These are phyloP conservation scores for Caenorhabditis tropicalis DNA, from an alignment of 1,140 invertebrate genomes.

Conservation along the genomic window DNA sequence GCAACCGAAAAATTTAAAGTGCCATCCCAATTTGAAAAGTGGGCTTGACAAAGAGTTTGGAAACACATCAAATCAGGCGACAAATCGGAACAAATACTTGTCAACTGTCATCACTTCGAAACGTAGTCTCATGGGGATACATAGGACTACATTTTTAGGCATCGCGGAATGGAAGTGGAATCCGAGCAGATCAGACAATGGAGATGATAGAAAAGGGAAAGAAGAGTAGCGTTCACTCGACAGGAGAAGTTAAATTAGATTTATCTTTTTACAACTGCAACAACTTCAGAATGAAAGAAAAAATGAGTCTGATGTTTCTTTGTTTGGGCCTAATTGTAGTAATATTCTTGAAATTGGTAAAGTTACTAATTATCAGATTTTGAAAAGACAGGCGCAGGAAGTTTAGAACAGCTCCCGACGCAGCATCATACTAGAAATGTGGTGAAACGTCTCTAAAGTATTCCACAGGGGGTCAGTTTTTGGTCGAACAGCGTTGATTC, in stretches of 20 bases:
- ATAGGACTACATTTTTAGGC: neutral
- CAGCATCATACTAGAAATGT: neutral
- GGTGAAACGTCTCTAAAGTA: neutral
- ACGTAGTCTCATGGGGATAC: neutral
- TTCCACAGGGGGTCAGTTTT: conserved; percentile 1
- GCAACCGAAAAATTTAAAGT: too few species aligned
- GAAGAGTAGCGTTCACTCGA: neutral
- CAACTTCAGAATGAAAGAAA: neutral
- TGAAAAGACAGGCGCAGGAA: too few species aligned
- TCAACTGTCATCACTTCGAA: conserved; percentile 23
- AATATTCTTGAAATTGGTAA: neutral
- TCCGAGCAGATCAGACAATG: neutral
- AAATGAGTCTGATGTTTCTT: neutral
- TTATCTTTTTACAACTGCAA: neutral
- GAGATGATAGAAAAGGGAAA: neutral
- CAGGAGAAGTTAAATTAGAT: neutral
- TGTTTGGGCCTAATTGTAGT: neutral
- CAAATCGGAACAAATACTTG: conserved; percentile 2
- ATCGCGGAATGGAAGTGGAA: neutral
- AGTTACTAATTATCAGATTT: too few species aligned
- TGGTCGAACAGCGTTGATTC: conserved; percentile 15
- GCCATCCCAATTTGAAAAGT: neutral
- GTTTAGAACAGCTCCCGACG: neutral
- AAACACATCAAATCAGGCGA: conserved; percentile 7
- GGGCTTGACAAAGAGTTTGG: neutral